phyloP scores from a whole-genome alignment of 2,888 invertebrate species.

The Aproaerema taeniolella region DNA sequence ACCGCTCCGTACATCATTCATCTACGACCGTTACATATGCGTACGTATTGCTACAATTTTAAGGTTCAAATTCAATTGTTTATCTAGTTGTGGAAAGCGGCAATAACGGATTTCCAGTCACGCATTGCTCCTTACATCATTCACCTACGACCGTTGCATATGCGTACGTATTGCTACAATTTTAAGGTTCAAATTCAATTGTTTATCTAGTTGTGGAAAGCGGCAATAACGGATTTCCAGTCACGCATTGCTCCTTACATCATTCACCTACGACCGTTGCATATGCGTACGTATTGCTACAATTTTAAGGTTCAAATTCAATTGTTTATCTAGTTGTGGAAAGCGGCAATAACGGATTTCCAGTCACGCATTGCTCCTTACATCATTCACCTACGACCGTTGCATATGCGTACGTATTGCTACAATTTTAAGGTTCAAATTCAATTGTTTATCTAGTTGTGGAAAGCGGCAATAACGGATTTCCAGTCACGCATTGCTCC shows the following conservation, averaged over 20 bases:
- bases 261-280: conserved; percentile 50
- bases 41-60: too few relatives aligned
- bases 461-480: too few relatives aligned
- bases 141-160: conserved; percentile 47
- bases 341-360: conserved; percentile 42
- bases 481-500: too few relatives aligned
- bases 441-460: too few relatives aligned
- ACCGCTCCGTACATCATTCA: conserved; percentile 54
- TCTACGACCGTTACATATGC: conserved; percentile 44
- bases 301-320: too few relatives aligned
- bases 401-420: conserved; percentile 44
- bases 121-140: conserved; percentile 56
- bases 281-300: conserved; percentile 45
- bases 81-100: conserved; percentile 42
- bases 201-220: conserved; percentile 42
- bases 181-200: too few relatives aligned
- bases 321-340: conserved; percentile 47
- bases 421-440: too few relatives aligned
- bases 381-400: conserved; percentile 53
- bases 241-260: conserved; percentile 56
- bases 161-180: conserved; percentile 49
- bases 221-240: conserved; percentile 48
- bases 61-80: too few relatives aligned
- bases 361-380: conserved; percentile 57
- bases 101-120: conserved; percentile 50